Evolutionary conservation across 2,113 vertebrate genomes (phyloP).

Genomic region (cattle (Bos taurus)): ARS-UCD2.0 NC_037333.1:52297001-52297500

Average conservation of each 20-base stretch:
- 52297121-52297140: background rate
- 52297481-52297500: background rate
- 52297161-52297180: background rate
- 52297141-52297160: background rate
- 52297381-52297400: conserved; percentile 62
- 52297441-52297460: conserved; percentile 36
- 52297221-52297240: background rate
- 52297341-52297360: conserved; percentile 47
- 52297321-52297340: conserved; percentile 49
- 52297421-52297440: conserved; percentile 43
- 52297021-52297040: background rate
- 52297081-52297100: background rate
- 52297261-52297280: background rate
- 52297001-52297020: background rate
- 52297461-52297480: conserved; percentile 40
- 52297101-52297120: background rate
- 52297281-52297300: conserved; percentile 39
- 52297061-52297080: background rate
- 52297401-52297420: conserved; percentile 39
- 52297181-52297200: background rate
- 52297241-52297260: background rate
- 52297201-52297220: background rate
- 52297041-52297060: background rate
- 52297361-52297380: conserved; percentile 58
- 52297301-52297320: conserved; percentile 21